A percentile compares a stretch with the other conserved stretches of the same genome.
Conservation (phyloP, 1,140 invertebrate species). For the Lutraria rhynchaena region DNA sequence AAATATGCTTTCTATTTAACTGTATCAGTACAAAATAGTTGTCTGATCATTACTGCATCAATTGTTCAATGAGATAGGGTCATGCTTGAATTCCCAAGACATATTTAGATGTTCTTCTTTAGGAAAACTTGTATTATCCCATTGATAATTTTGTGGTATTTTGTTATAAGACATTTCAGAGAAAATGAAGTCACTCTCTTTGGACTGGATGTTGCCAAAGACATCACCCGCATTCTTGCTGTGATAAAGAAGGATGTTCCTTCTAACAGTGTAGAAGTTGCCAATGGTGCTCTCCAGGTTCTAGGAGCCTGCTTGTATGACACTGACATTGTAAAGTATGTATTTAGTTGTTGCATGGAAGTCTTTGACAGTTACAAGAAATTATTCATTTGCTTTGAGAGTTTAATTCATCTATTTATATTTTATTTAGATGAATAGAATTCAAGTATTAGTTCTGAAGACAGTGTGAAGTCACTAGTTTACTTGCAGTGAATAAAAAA, state of each 20-base stretch:
- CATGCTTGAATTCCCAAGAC: background rate
- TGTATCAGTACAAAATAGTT: background rate
- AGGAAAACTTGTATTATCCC: background rate
- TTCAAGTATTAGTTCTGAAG: no score
- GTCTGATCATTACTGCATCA: background rate
- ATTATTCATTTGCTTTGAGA: no score
- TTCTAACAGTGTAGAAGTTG: slow-evolving; percentile 41
- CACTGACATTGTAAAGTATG: slow-evolving; percentile 68
- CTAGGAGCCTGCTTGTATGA: slow-evolving; percentile 72
- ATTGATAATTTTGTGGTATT: background rate
- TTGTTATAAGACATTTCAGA: slow-evolving; percentile 61
- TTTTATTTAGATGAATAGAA: no score
- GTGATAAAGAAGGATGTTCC: slow-evolving; percentile 65
- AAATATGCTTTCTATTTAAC: background rate
- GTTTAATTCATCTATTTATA: no score
- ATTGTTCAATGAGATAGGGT: background rate
- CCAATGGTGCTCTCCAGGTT: slow-evolving; percentile 65
- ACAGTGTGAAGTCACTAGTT: no score
- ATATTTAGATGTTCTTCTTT: background rate
- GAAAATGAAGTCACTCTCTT: slow-evolving; percentile 67
- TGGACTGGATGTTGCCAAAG: slow-evolving; percentile 63
- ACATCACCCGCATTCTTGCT: slow-evolving; percentile 54
- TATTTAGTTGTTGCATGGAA: no score
- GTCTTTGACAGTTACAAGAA: no score
- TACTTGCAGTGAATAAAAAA: no score